Conservation (phyloP, 2,113 vertebrate species). For the Murina feae region DNA sequence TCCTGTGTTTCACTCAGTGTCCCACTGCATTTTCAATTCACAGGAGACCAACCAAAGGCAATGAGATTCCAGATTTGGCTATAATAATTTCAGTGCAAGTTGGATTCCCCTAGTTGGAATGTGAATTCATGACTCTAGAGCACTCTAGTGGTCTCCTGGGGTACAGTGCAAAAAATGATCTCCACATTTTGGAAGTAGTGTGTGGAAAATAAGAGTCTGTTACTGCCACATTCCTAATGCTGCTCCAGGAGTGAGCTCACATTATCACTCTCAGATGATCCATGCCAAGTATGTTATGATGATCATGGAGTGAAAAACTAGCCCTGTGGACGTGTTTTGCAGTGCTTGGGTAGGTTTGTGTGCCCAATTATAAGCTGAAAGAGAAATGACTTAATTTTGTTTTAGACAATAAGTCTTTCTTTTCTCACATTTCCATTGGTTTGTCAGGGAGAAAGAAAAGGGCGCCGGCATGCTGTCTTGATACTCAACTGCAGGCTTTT, state of each 20-base stretch:
- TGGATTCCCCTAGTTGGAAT: constrained; percentile 14
- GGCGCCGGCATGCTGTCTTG: neutral
- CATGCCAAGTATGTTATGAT: neutral
- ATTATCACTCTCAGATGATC: constrained; percentile 24
- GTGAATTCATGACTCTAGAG: constrained; percentile 37
- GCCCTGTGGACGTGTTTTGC: constrained; percentile 34
- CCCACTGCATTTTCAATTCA: constrained; percentile 28
- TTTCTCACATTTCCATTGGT: constrained; percentile 13
- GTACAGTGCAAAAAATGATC: neutral
- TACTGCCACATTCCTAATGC: neutral
- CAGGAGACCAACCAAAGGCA: constrained; percentile 14
- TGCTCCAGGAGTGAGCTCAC: neutral
- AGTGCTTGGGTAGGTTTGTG: constrained; percentile 27
- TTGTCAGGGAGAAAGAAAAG: neutral
- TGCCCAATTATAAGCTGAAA: constrained; percentile 57
- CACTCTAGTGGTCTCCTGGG: neutral
- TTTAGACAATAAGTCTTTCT: constrained; percentile 36
- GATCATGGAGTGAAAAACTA: constrained; percentile 1
- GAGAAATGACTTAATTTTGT: constrained; percentile 53
- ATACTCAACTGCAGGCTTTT: neutral
- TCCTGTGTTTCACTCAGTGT: constrained; percentile 31
- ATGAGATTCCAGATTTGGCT: constrained; percentile 45
- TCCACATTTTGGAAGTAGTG: neutral
- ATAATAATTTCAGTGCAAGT: constrained; percentile 40
- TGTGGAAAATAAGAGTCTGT: constrained; percentile 51